These are phyloP conservation scores for Zosterops pallidus DNA, from an alignment of 2,113 vertebrate genomes.

Conservation along the genomic window DNA sequence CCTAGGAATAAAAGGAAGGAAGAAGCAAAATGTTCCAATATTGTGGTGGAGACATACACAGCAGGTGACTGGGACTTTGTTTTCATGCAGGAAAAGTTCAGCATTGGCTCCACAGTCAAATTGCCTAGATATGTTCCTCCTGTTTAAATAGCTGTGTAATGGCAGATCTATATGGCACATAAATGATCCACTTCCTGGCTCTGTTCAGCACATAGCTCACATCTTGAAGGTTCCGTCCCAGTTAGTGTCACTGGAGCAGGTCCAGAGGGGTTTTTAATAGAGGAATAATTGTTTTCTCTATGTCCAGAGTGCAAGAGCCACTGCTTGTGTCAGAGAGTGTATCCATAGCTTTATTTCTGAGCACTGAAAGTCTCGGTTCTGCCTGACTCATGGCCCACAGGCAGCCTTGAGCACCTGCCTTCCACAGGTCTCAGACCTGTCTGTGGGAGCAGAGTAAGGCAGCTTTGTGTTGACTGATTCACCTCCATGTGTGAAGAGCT, in stretches of 20 bases:
- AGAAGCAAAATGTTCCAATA: rapidly evolving
- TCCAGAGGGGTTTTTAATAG: background rate
- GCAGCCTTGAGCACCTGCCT: background rate
- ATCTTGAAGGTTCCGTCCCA: background rate
- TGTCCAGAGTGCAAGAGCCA: rapidly evolving
- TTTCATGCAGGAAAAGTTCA: background rate
- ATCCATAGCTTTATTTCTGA: background rate
- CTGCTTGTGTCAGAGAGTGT: background rate
- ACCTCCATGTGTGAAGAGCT: background rate
- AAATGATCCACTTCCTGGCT: background rate
- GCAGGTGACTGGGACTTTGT: background rate
- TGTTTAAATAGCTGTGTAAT: background rate
- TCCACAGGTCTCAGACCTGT: rapidly evolving
- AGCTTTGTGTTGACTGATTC: background rate
- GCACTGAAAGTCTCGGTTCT: background rate
- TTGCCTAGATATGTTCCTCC: background rate
- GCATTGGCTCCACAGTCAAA: too few relatives aligned
- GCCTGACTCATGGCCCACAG: background rate
- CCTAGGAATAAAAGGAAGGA: background rate
- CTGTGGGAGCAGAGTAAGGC: background rate
- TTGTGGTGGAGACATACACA: background rate
- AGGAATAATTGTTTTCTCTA: background rate
- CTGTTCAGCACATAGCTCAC: background rate
- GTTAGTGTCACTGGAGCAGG: background rate
- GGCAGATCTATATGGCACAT: background rate